Percentiles rank a stretch among this genome's conserved stretches.
Evolutionary conservation across 2,113 vertebrate species (phyloP).

Genomic region (Cryptomyrus ogoouensis): DNA sequence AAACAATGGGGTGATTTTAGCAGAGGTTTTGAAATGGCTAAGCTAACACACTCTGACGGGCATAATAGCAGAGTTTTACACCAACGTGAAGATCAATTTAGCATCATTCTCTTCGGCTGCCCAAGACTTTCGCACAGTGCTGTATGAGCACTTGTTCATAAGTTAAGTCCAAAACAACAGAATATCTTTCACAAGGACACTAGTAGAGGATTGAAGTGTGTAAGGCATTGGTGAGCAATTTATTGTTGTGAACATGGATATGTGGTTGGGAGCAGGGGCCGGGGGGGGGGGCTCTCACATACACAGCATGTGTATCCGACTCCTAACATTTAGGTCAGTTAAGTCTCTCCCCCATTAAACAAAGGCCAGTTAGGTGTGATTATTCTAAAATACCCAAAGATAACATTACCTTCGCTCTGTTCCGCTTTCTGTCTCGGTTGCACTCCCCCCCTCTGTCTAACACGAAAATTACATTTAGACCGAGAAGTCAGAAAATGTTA

Average conservation of each 20-base stretch:
- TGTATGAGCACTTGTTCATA: background rate
- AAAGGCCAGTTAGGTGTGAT: background rate
- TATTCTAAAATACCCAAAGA: background rate
- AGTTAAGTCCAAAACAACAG: background rate
- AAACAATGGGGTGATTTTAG: too few species aligned
- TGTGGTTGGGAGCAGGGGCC: background rate
- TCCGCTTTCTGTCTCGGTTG: background rate
- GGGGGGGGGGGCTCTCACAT: background rate
- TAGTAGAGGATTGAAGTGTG: background rate
- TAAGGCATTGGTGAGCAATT: background rate
- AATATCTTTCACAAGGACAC: background rate
- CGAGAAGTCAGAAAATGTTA: slow-evolving; percentile 4
- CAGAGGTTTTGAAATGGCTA: too few species aligned
- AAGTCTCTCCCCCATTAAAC: background rate
- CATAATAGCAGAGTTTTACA: too few species aligned
- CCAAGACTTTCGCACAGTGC: too few species aligned
- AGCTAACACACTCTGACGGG: too few species aligned
- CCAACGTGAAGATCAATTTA: too few species aligned
- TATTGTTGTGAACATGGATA: background rate
- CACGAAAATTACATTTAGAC: slow-evolving; percentile 21
- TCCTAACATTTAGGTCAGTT: background rate
- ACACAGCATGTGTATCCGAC: background rate
- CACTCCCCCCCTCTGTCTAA: background rate
- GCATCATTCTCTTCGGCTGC: too few species aligned
- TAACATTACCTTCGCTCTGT: background rate